Percentiles rank a stretch among this genome's conserved stretches.
Conservation (phyloP, 2,113 vertebrate genomes). For the Astur gentilis region DNA sequence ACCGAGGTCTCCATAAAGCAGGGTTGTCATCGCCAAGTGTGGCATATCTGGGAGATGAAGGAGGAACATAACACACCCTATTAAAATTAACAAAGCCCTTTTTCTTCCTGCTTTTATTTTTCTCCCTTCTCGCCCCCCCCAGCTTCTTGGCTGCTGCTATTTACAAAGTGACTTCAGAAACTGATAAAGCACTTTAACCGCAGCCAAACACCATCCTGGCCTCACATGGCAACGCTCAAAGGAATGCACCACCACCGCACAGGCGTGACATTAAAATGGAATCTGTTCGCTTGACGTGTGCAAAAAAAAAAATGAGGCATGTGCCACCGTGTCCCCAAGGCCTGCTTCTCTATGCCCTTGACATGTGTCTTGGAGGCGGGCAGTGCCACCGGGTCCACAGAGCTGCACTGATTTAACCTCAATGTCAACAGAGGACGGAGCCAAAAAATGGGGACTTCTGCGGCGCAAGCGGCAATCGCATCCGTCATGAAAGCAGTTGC, state of each 20-base stretch:
- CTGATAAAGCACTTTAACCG: slow-evolving; percentile 7
- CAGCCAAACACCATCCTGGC: slow-evolving; percentile 1
- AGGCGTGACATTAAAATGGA: slow-evolving; percentile 36
- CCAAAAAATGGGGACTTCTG: not conserved
- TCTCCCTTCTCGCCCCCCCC: too few species aligned
- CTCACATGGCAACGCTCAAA: slow-evolving; percentile 9
- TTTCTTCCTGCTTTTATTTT: not conserved
- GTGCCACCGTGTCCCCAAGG: slow-evolving; percentile 14
- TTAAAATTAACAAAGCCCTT: slow-evolving; percentile 48
- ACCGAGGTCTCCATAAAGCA: not conserved
- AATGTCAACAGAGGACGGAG: not conserved
- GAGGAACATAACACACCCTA: slow-evolving; percentile 8
- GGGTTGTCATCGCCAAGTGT: slow-evolving; percentile 31
- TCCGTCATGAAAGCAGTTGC: not conserved
- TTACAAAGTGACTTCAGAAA: slow-evolving; percentile 22
- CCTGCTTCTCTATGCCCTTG: not conserved
- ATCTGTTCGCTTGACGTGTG: not conserved
- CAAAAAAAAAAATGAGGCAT: not conserved
- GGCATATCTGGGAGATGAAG: slow-evolving; percentile 17
- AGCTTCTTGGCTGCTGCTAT: not conserved
- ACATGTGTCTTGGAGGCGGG: not conserved
- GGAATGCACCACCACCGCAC: slow-evolving; percentile 14
- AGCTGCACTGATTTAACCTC: not conserved
- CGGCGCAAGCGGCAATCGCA: not conserved
- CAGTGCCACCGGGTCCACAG: not conserved